Percentiles rank a stretch among this genome's conserved stretches.
Conservation (phyloP, 2,113 vertebrate species). For the Myiozetetes cayanensis region DNA sequence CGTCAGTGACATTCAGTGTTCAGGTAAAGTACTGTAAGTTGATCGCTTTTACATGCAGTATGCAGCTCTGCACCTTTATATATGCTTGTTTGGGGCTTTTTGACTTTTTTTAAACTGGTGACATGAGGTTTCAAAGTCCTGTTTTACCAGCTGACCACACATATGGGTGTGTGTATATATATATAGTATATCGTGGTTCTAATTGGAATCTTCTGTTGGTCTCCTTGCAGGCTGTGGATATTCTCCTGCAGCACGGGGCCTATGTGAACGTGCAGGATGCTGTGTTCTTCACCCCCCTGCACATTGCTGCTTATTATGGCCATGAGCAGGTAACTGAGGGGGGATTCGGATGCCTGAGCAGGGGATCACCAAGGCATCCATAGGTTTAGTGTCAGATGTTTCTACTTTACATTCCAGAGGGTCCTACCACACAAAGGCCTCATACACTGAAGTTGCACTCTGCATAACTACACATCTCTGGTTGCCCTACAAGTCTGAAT, state of each 20-base stretch:
- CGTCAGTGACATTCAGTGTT: slow-evolving; percentile 29
- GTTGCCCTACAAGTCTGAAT: not conserved
- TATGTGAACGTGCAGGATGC: slow-evolving; percentile 90
- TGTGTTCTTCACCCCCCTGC: slow-evolving; percentile 90
- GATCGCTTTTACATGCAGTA: not conserved
- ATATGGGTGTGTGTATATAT: too few relatives aligned
- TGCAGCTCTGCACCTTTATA: not conserved
- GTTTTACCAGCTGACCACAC: not conserved
- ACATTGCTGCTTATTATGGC: slow-evolving; percentile 85
- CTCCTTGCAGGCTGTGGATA: slow-evolving; percentile 79
- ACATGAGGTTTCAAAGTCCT: not conserved
- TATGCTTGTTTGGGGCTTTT: not conserved
- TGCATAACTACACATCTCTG: not conserved
- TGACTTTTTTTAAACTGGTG: not conserved
- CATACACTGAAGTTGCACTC: not conserved
- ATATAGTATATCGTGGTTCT: not conserved
- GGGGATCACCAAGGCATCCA: fast-evolving
- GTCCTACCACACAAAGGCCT: not conserved
- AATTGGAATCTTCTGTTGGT: not conserved
- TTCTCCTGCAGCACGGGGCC: slow-evolving; percentile 90
- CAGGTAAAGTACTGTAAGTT: not conserved
- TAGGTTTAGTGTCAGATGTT: not conserved
- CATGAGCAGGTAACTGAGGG: slow-evolving; percentile 80
- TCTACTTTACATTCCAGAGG: not conserved
- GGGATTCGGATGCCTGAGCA: not conserved